Base-by-base conservation (phyloP, 2,888 invertebrate genomes). In the Parochlus steinenii region DNA sequence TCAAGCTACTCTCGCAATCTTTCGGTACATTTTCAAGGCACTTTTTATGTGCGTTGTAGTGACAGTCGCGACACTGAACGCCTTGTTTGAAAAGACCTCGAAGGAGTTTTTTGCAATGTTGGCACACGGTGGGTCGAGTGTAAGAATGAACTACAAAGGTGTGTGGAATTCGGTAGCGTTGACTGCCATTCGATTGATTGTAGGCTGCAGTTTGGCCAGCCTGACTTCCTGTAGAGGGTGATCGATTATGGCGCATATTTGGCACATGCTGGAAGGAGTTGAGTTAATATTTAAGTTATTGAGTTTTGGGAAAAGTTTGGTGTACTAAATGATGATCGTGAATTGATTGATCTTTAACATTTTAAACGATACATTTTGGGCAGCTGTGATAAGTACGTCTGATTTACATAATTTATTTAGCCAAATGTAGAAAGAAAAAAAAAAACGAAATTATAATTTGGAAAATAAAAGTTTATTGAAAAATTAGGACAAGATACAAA, bases 141-240 rank as follows among this genome's bases (percentile, higher is more conserved):
- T 98, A 98, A 36, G 86, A 81, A 64, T 97, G 97, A 43, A 97
- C 72, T 51, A 89, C 82, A 63, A 95, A 95, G 5, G 95, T 95
- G 63, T 97, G 97, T 22, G 97, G 95, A 51, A 89, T 83, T 52
- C 76, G 71, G 40, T 74, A 62, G 33, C 63, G 53, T 14, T 35
- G 26, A 33, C 18, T 33, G 29, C n/a, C 40, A 24, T 41, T 41
- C 38, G 19, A 35, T 31, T 40, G 50, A 39, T 33, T 45, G 27
- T 44, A 46, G n/a, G n/a, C n/a, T 39, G 44, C 46, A 40, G 63
- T 52, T 29, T 61, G 63, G 22, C 39, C 42, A 36, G 33, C 69
- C 38, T 79, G 61, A 41, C 80, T 67, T 46, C 72, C 68, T 48
- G 74, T 58, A 1, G 77, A 76, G 26, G 81, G 74, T 1, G 79